Base-by-base conservation (phyloP, 1,140 invertebrate genomes). In the Drosophila ercepeae region DNA sequence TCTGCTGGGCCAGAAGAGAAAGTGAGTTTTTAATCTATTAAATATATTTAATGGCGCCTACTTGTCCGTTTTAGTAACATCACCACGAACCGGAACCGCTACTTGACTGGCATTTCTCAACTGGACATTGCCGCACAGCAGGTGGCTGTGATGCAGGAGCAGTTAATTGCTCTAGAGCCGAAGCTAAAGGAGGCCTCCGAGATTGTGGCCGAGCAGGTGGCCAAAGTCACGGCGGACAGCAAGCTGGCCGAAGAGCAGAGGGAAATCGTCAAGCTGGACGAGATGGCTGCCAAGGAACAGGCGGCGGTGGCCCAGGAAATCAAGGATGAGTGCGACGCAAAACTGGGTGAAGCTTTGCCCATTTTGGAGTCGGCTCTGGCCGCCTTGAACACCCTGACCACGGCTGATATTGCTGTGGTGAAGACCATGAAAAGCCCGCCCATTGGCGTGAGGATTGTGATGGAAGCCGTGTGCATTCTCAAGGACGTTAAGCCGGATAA, bases 361-460 rank as follows among this genome's bases (percentile, higher is more conserved):
- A 97, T 98, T 59, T 92, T 99, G 49, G 96, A 98, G 84, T 93
- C 95, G n/a, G 98, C 99, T 11, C 92, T 98, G 67, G 93, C 94
- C 1, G 98, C 98, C 3, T 92, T 99, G 0, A 96, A 99, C 78
- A 98, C 97, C 0, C 93, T 99, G 3, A 99, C 98, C 34, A 94
- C 95, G 3, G 93, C 95, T 13, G 98, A 99, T 92, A 98, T 99
- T 49, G 96, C 97, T 23, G 94, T 98, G 41, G 97, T 99, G 3
- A 99, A 98, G 93, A 96, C 97, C 0, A 99, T 99, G 98, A 99
- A 99, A 92, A 98, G 96, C 93, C 99, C 99, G 1, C 98, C 98
- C 0, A 95, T 95, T 83, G 97, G 96, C 57, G 96, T 99, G 4
- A 97, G 96, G 83, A 93, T 99, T 52, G 97, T 99, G 1, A 98